phyloP scores from a whole-genome alignment of 2,797 vertebrate species.

The Lates japonicus region DNA sequence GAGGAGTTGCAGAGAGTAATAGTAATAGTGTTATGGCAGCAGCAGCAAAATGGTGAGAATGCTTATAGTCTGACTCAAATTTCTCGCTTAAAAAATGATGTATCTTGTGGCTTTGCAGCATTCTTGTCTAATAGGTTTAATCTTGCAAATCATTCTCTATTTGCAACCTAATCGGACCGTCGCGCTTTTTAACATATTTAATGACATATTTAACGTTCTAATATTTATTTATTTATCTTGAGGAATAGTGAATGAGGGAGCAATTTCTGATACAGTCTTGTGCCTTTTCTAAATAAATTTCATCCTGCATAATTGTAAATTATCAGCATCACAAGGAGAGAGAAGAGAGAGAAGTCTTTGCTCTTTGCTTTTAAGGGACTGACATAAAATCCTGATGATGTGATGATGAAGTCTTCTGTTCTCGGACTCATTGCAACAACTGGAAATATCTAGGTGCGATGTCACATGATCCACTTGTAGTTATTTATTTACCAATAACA shows the following conservation, averaged over 20 bases:
- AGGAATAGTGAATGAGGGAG: constrained; percentile 25
- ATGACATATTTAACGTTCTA: no score
- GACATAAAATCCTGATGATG: constrained; percentile 44
- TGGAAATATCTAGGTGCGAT: constrained; percentile 21
- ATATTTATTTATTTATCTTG: not conserved
- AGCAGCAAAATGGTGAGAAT: not conserved
- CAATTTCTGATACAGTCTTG: no score
- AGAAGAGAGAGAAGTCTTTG: constrained; percentile 15
- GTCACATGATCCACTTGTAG: constrained; percentile 12
- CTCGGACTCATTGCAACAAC: not conserved
- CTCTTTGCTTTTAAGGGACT: constrained; percentile 38
- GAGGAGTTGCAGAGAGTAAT: not conserved
- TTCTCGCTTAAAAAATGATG: no score
- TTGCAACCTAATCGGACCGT: no score
- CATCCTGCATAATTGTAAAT: constrained; percentile 1
- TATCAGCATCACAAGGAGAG: constrained; percentile 11
- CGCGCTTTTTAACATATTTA: no score
- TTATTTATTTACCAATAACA: not conserved
- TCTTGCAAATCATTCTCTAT: no score
- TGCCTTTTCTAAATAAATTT: not conserved
- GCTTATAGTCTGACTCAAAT: no score
- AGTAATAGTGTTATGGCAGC: not conserved
- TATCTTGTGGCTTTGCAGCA: not conserved
- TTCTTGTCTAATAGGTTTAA: not conserved
- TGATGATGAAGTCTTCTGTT: constrained; percentile 18